These are phyloP conservation scores for Molorchus minor DNA, from an alignment of 2,888 invertebrate genomes.

Conservation along the genomic window DNA sequence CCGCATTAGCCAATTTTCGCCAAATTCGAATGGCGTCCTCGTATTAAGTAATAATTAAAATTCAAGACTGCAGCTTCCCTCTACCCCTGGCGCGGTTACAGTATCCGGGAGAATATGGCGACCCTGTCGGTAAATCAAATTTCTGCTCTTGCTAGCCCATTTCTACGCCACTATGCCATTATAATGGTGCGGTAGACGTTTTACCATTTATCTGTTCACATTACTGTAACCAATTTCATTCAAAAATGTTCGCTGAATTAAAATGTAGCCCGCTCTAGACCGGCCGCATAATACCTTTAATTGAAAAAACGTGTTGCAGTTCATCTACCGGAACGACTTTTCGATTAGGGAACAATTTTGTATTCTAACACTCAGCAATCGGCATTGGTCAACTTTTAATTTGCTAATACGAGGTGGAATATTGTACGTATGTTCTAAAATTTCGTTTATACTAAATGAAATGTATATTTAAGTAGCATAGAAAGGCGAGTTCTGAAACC, in stretches of 20 bases:
- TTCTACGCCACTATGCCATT: constrained; percentile 41
- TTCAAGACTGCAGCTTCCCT: constrained; percentile 51
- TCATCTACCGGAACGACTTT: constrained; percentile 13
- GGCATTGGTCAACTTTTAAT: neutral
- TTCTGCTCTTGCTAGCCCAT: constrained; percentile 55
- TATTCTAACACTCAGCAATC: constrained; percentile 1
- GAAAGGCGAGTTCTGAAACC: too few relatives aligned
- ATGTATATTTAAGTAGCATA: too few relatives aligned
- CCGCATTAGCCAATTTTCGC: constrained; percentile 25
- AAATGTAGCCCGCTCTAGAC: constrained; percentile 43
- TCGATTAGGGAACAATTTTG: constrained; percentile 5
- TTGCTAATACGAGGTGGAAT: too few relatives aligned
- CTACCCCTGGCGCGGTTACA: constrained; percentile 37
- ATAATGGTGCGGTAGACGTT: constrained; percentile 31
- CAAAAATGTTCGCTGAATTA: constrained; percentile 48
- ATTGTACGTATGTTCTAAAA: too few relatives aligned
- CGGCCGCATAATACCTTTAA: constrained; percentile 27
- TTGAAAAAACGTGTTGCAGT: constrained; percentile 31
- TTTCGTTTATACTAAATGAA: too few relatives aligned
- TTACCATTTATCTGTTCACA: constrained; percentile 49
- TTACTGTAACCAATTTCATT: constrained; percentile 52
- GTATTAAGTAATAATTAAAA: constrained; percentile 59
- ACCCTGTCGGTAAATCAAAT: constrained; percentile 58
- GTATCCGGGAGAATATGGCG: constrained; percentile 53
- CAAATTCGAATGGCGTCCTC: constrained; percentile 31